Evolutionary conservation across 2,113 vertebrate genomes (phyloP).

Genomic region (Hyla sarda): DNA sequence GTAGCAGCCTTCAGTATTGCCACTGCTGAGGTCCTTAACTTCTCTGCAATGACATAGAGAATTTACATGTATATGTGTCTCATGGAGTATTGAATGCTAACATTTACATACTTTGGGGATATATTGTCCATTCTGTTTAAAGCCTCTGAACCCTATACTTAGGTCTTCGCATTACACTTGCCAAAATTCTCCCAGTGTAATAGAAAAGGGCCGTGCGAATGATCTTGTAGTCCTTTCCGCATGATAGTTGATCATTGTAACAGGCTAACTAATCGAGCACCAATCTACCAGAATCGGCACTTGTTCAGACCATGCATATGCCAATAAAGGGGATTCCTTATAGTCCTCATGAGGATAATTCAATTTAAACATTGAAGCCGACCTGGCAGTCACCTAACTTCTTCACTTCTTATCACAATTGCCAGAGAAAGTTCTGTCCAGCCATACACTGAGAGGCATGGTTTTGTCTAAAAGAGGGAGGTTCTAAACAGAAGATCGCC

Average conservation of each 20-base stretch:
- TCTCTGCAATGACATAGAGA: constrained; percentile 59
- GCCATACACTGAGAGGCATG: neutral
- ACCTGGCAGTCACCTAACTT: neutral
- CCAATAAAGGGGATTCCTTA: neutral
- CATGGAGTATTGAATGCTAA: neutral
- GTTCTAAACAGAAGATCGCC: neutral
- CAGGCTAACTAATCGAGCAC: too few relatives aligned
- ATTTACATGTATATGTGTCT: neutral
- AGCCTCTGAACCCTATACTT: neutral
- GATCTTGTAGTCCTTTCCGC: too few relatives aligned
- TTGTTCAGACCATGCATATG: too few relatives aligned
- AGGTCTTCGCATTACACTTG: too few relatives aligned
- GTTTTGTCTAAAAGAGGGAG: neutral
- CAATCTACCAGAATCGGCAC: too few relatives aligned
- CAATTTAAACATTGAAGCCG: neutral
- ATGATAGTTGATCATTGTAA: too few relatives aligned
- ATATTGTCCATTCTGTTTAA: neutral
- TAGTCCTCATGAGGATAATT: neutral
- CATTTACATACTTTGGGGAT: neutral
- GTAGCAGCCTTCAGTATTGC: constrained; percentile 84
- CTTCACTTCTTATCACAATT: neutral
- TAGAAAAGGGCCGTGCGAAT: too few relatives aligned
- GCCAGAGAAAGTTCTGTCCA: neutral
- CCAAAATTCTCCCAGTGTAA: too few relatives aligned
- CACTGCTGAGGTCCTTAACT: constrained; percentile 43